A percentile compares a stretch with the other conserved stretches of the same genome.
phyloP scores from a whole-genome alignment of 2,113 vertebrate genomes.

The Xiphophorus hellerii region DNA sequence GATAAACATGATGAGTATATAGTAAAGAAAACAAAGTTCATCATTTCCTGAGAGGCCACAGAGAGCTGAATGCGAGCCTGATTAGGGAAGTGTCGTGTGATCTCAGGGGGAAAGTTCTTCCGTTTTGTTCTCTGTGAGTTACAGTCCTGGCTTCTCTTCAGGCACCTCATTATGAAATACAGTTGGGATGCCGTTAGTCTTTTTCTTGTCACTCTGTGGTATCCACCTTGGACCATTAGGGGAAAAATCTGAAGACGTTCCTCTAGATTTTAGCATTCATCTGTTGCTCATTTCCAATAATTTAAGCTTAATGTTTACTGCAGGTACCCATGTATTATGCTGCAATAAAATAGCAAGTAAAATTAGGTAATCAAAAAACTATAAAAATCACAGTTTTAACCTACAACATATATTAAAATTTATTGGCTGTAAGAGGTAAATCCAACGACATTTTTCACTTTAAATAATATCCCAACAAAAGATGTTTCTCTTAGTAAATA shows the following conservation, averaged over 20 bases:
- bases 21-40: slow-evolving; percentile 13
- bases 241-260: slow-evolving; percentile 18
- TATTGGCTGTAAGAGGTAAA: no score
- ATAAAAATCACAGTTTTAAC: not conserved
- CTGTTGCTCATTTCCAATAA: not conserved
- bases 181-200: slow-evolving; percentile 41
- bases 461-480: not conserved
- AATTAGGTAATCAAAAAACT: not conserved
- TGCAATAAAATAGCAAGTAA: not conserved
- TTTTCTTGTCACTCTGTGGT: slow-evolving; percentile 23
- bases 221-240: slow-evolving; percentile 5
- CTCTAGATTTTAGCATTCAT: not conserved
- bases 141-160: slow-evolving; percentile 60
- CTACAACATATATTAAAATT: not conserved
- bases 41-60: slow-evolving; percentile 12
- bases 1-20: slow-evolving; percentile 15
- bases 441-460: no score
- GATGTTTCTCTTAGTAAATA: not conserved
- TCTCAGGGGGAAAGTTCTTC: slow-evolving; percentile 52
- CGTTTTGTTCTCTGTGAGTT: slow-evolving; percentile 55
- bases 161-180: slow-evolving; percentile 66
- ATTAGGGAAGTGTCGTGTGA: slow-evolving; percentile 27
- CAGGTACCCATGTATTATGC: not conserved
- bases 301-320: not conserved
- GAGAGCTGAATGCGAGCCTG: slow-evolving; percentile 21